Percentiles rank a stretch among this genome's conserved stretches.
Evolutionary conservation across 2,797 vertebrate genomes (phyloP).

Genomic region (Urosaurus nigricauda): DNA sequence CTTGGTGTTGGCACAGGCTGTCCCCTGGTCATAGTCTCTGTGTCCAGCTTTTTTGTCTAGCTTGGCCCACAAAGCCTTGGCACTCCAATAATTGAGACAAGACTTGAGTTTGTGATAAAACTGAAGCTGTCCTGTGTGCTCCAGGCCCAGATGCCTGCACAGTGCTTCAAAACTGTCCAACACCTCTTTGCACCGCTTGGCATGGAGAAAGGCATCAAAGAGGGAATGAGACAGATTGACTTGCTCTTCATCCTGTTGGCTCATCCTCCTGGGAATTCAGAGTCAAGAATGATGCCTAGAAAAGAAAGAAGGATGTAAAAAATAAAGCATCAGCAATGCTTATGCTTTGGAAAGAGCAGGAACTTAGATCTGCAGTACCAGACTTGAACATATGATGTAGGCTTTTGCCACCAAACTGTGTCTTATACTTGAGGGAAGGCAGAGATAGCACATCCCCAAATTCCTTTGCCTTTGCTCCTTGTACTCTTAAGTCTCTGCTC

Average conservation of each 20-base stretch:
- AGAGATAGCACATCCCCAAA: neutral
- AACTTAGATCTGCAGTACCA: neutral
- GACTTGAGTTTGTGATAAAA: constrained; percentile 89
- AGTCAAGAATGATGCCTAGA: constrained; percentile 31
- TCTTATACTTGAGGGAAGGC: neutral
- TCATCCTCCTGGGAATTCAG: constrained; percentile 56
- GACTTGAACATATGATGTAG: neutral
- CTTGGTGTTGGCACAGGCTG: constrained; percentile 86
- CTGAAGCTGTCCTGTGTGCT: constrained; percentile 78
- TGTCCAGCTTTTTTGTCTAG: constrained; percentile 90
- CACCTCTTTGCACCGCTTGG: constrained; percentile 85
- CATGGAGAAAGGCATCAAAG: constrained; percentile 88
- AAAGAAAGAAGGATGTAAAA: neutral
- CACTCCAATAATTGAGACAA: constrained; percentile 93
- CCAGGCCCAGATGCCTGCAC: constrained; percentile 82
- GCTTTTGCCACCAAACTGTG: neutral
- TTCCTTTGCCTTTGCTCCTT: neutral
- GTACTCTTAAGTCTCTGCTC: neutral
- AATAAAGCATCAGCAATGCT: neutral
- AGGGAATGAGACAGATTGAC: constrained; percentile 81
- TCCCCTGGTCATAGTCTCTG: constrained; percentile 87
- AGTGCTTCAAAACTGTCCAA: constrained; percentile 84
- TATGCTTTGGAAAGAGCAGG: neutral
- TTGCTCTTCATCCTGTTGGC: neutral
- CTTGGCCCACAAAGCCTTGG: constrained; percentile 92